A percentile compares a stretch with the other conserved stretches of the same genome.
Evolutionary conservation across 2,113 vertebrate genomes (phyloP).

Genomic region (Crotalus helleri): DNA sequence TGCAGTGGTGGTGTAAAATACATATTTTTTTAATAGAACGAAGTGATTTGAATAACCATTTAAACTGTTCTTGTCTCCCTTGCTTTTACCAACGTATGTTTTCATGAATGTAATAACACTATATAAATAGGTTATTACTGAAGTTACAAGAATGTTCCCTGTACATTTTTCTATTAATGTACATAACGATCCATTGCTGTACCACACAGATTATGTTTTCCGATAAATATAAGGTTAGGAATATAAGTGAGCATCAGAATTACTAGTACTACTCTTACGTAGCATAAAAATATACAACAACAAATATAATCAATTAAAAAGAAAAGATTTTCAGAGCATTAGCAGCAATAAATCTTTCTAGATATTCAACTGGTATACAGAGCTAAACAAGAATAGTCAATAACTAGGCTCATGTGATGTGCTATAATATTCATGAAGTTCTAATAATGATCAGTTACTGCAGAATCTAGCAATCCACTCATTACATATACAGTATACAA

Average conservation of each 20-base stretch:
- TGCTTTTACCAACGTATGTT: not conserved
- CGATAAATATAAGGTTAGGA: not conserved
- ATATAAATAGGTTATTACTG: not conserved
- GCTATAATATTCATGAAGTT: not conserved
- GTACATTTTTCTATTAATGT: not conserved
- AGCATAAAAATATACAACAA: not conserved
- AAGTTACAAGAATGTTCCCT: not conserved
- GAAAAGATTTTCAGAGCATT: not conserved
- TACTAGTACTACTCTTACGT: not conserved
- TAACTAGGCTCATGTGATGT: not conserved
- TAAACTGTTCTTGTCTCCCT: not conserved
- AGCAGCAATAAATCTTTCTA: not conserved
- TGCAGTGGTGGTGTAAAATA: not conserved
- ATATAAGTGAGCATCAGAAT: not conserved
- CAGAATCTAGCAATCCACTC: not conserved
- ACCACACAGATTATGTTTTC: not conserved
- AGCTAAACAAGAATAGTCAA: not conserved
- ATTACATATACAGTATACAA: not conserved
- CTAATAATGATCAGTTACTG: not conserved
- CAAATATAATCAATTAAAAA: not conserved
- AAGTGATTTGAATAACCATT: not conserved
- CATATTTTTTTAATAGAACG: not conserved
- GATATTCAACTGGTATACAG: not conserved
- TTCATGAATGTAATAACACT: not conserved
- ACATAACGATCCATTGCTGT: not conserved